These are phyloP conservation scores for Puma concolor DNA, from an alignment of 2,113 vertebrate species.

Conservation along the genomic window DNA sequence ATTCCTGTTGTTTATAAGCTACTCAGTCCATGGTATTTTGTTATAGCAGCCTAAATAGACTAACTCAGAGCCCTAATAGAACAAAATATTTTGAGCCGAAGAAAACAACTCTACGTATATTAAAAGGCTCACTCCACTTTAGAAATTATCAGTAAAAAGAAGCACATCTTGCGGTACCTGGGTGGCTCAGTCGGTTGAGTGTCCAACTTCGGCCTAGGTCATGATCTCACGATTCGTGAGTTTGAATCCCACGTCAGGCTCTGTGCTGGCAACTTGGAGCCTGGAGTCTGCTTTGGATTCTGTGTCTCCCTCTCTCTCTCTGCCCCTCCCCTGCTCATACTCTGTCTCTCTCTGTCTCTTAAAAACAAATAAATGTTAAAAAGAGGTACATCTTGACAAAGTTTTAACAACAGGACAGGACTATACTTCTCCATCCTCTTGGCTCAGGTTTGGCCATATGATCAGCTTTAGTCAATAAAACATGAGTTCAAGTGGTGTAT, in stretches of 20 bases:
- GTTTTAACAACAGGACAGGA: background rate
- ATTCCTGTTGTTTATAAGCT: background rate
- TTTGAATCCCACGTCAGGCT: too few species aligned
- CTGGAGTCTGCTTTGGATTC: too few species aligned
- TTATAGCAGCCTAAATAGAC: background rate
- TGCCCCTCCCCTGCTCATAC: too few species aligned
- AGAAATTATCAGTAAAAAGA: background rate
- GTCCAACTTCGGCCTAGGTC: too few species aligned
- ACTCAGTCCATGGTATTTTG: background rate
- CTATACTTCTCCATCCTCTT: background rate
- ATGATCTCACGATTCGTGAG: too few species aligned
- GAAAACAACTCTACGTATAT: background rate
- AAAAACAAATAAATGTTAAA: too few species aligned
- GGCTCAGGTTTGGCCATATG: background rate
- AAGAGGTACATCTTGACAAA: too few species aligned
- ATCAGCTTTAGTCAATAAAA: background rate
- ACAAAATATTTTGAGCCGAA: background rate
- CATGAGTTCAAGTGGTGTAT: background rate
- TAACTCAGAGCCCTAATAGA: background rate
- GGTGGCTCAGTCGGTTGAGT: too few species aligned
- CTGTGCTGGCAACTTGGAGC: too few species aligned
- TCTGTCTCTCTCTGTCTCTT: too few species aligned
- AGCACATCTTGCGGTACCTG: background rate
- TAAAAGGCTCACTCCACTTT: background rate
- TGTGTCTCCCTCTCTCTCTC: too few species aligned